These are phyloP conservation scores for Ataeniobius toweri DNA, from an alignment of 2,797 vertebrate genomes.

Conservation along the genomic window DNA sequence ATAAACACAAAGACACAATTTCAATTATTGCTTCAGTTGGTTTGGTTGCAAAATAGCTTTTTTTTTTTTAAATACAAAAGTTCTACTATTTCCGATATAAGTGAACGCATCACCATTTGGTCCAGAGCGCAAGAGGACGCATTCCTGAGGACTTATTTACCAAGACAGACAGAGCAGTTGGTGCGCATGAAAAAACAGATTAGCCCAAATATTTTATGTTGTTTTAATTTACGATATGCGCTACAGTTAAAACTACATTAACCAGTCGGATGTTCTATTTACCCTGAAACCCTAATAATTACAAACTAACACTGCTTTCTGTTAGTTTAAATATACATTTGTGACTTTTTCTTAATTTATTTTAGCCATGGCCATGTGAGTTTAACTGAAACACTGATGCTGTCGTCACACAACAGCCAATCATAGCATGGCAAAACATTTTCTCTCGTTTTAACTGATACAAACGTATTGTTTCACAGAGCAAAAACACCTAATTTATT, in stretches of 20 bases:
- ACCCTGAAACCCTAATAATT: too few relatives aligned
- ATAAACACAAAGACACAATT: not conserved
- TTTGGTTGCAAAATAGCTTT: not conserved
- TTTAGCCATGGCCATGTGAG: too few relatives aligned
- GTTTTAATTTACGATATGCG: not conserved
- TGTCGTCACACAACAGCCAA: conserved; percentile 61
- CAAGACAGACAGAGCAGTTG: not conserved
- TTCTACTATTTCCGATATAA: not conserved
- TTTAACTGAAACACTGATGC: conserved; percentile 9
- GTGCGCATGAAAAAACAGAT: not conserved
- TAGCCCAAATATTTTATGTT: not conserved
- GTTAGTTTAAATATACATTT: too few relatives aligned
- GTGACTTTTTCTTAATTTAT: not conserved
- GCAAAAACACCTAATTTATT: not conserved
- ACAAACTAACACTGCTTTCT: too few relatives aligned
- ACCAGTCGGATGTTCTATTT: not conserved
- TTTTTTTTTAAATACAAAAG: not conserved
- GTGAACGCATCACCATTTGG: conserved; percentile 10
- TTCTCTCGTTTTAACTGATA: too few relatives aligned
- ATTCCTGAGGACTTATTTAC: conserved; percentile 10
- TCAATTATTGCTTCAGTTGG: not conserved
- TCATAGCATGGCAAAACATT: conserved; percentile 2
- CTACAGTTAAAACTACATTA: not conserved
- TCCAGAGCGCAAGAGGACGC: conserved; percentile 54
- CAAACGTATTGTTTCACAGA: not conserved